Base-by-base conservation (phyloP, 2,797 vertebrate genomes). In the Percopsis omiscomaycus region DNA sequence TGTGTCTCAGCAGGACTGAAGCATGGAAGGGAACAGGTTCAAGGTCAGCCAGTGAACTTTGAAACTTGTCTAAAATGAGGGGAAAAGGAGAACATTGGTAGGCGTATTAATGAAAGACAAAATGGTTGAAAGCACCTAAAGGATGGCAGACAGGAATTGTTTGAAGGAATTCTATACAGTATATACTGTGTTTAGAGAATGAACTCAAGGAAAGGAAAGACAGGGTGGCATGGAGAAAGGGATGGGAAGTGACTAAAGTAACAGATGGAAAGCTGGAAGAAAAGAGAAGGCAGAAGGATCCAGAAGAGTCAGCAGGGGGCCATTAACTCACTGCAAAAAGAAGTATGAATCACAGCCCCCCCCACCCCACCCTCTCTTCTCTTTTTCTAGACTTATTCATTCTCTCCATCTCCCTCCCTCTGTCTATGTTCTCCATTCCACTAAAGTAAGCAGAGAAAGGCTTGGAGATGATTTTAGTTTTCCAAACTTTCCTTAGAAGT, bases 151-250 rank as follows among this genome's bases (percentile, higher is more conserved):
- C 22, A 22, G 22, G 22, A 22, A 22, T 22, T 22, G 1, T 22
- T 22, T 22, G 22, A 22, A 22, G 22, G 22, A 22, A 22, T 22
- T 22, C 1, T 22, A 22, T 22, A 22, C 22, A 22, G 22, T 22
- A 22, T 22, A 22, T 22, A 22, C 22, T 22, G 22, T 22, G 22
- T 22, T 22, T 22, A 22, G 22, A 22, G 56, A 74, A 37, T 51
- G 66, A 75, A 72, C 45, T 68, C 67, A 27, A 50, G 30, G 13
- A 28, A 16, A 48, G 47, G 46, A 47, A 50, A 68, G 16, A 62
- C 32, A 72, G 57, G 68, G 27, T 71, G 61, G 59, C 64, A 61
- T 64, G 45, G 66, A 65, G 65, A 73, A 66, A 57, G 64, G 2
- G 15, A 61, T 53, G 51, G 59, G 59, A 51, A 14, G 9, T 44